Evolutionary conservation across 2,888 invertebrate genomes (phyloP).

Genomic region (Empis livida): DNA sequence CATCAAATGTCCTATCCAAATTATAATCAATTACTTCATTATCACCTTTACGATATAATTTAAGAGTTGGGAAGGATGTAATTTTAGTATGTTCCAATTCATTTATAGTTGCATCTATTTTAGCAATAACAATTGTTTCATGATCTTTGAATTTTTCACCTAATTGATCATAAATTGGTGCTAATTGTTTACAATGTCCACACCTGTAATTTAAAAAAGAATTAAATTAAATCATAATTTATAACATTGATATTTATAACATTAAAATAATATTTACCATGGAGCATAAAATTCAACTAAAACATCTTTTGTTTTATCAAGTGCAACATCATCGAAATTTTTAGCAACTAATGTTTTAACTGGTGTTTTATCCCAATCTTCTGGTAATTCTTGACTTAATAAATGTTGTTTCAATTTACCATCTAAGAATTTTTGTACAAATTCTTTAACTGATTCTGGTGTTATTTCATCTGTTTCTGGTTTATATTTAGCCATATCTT

Average conservation of each 20-base stretch:
- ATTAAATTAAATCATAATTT: background rate
- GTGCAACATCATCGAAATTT: slow-evolving; percentile 90
- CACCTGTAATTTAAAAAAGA: slow-evolving; percentile 39
- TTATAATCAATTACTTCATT: slow-evolving; percentile 85
- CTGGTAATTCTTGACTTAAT: slow-evolving; percentile 84
- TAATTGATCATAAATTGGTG: slow-evolving; percentile 91
- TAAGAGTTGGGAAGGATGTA: slow-evolving; percentile 88
- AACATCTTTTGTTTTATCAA: slow-evolving; percentile 77
- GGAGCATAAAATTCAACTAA: slow-evolving; percentile 99
- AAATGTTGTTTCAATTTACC: slow-evolving; percentile 93
- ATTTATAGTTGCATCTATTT: slow-evolving; percentile 97
- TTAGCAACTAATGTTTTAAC: slow-evolving; percentile 87
- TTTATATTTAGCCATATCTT: slow-evolving; percentile 97
- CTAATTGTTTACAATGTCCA: slow-evolving; percentile 96
- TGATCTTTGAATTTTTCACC: slow-evolving; percentile 84
- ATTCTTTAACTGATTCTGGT: slow-evolving; percentile 41
- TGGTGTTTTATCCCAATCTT: slow-evolving; percentile 91
- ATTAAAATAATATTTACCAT: slow-evolving; percentile 45
- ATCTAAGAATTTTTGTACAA: slow-evolving; percentile 80
- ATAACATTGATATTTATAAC: background rate
- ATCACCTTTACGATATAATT: slow-evolving; percentile 83
- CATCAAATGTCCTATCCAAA: slow-evolving; percentile 90
- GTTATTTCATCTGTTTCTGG: slow-evolving; percentile 44
- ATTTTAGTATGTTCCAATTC: slow-evolving; percentile 94
- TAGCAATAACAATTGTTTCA: slow-evolving; percentile 79